Evolutionary conservation across 2,888 invertebrate genomes (phyloP).

Genomic region (Eupithecia insigniata): DNA sequence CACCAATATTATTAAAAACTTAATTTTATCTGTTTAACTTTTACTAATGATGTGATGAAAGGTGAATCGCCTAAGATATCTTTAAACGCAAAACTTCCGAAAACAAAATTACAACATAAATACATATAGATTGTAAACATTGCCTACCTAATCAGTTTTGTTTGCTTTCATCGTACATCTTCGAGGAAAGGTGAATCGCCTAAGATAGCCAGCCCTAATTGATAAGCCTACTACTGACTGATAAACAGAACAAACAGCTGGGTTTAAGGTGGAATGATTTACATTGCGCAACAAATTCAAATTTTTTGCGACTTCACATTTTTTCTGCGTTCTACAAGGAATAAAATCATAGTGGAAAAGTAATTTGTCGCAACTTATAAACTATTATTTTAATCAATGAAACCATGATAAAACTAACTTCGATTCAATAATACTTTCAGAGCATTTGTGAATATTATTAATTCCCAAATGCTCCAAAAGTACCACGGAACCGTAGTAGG

Average conservation of each 20-base stretch:
- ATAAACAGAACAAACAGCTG: not conserved
- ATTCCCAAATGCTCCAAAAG: too few species aligned
- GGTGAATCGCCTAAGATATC: too few species aligned
- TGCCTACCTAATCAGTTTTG: not conserved
- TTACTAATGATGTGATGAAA: too few species aligned
- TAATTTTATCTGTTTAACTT: too few species aligned
- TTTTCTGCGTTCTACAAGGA: not conserved
- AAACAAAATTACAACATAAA: not conserved
- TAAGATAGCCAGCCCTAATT: not conserved
- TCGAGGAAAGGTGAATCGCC: not conserved
- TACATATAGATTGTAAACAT: not conserved
- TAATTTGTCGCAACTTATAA: too few species aligned
- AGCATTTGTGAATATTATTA: too few species aligned
- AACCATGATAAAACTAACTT: too few species aligned
- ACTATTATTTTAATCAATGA: too few species aligned
- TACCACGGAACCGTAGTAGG: too few species aligned
- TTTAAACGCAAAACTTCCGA: not conserved
- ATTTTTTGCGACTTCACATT: not conserved
- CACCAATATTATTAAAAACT: too few species aligned
- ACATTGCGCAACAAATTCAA: not conserved
- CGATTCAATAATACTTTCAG: too few species aligned
- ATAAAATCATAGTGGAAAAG: too few species aligned
- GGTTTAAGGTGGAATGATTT: not conserved
- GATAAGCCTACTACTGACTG: not conserved
- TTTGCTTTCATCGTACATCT: not conserved